phyloP scores from a whole-genome alignment of 1,140 invertebrate species.

The Pseudomyrmex gracilis region DNA sequence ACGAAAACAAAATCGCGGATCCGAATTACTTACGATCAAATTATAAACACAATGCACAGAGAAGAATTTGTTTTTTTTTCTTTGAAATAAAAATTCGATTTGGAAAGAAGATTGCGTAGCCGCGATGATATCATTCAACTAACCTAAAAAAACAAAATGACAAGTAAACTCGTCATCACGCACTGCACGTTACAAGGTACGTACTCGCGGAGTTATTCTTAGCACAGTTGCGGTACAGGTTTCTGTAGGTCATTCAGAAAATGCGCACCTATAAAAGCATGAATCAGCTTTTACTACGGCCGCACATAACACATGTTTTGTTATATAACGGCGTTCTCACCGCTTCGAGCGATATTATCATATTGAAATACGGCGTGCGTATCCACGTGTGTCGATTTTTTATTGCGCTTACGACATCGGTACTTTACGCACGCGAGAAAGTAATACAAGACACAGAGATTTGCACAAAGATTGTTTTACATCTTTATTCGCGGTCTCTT shows the following conservation, averaged over 20 bases:
- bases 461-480: conserved; percentile 3
- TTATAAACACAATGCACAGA: too few species aligned
- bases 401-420: conserved; percentile 10
- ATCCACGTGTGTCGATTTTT: background rate
- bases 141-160: conserved; percentile 16
- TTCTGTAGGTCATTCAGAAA: conserved; percentile 71
- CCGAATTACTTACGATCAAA: too few species aligned
- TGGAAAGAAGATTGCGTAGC: background rate
- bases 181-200: conserved; percentile 21
- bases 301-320: conserved; percentile 13
- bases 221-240: conserved; percentile 24
- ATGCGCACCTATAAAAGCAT: conserved; percentile 62
- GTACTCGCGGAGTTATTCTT: conserved; percentile 34
- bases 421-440: background rate
- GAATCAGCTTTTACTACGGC: conserved; percentile 70
- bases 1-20: too few species aligned
- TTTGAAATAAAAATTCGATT: background rate
- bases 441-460: background rate
- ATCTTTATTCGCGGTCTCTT: background rate
- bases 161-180: conserved; percentile 15
- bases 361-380: background rate
- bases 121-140: conserved; percentile 34
- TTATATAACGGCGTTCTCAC: conserved; percentile 44
- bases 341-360: conserved; percentile 3
- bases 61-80: too few species aligned